Evolutionary conservation across 2,888 invertebrate species (phyloP), one percentile per base, ranked within the genome.

Genomic region (Onthophagus sagittarius): DNA sequence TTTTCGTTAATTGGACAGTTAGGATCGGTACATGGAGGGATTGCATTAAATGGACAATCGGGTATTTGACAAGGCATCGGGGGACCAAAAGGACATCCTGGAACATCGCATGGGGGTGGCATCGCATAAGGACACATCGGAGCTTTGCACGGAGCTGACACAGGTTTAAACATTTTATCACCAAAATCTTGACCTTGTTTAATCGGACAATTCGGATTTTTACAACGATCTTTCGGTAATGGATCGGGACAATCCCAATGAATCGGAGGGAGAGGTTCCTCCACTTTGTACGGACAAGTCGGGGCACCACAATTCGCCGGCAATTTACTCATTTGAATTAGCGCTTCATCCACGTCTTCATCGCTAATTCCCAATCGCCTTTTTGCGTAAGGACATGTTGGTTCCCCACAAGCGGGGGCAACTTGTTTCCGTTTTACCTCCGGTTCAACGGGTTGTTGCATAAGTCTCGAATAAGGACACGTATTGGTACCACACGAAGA

Each of bases 211-310:
- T 83, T 79, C 0, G 83, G 82, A 76, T 85, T 85, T 75, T 78
- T 80, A 73, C 85, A 85, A 4, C 79, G 77, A 0, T 83, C 85
- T 77, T 81, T 79, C 0, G 85, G 85, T 62, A 85, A 77, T 0
- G 85, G 85, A 73, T 85, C 85, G 0, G 85, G 85, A 77, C 85
- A 85, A 71, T 85, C 85, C 85, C 85, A 85, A 75, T 85, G 85
- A 70, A 85, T 85, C 2, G 85, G 85, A 0, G 83, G 84, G 3
- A 84, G 73, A 0, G 77, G 76, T 0, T 79, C 79, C 67, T 77
- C 75, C 0, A 78, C 71, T 6, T 81, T 81, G 72, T 80, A 81
- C 2, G 81, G 79, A 73, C 83, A 83, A 67, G 81, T 79, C 1
- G 83, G 82, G 69, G 81, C 79, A 13, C 83, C 82, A 74, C 84